phyloP scores from a whole-genome alignment of 2,797 vertebrate genomes.

The Poeciliopsis gracilis region DNA sequence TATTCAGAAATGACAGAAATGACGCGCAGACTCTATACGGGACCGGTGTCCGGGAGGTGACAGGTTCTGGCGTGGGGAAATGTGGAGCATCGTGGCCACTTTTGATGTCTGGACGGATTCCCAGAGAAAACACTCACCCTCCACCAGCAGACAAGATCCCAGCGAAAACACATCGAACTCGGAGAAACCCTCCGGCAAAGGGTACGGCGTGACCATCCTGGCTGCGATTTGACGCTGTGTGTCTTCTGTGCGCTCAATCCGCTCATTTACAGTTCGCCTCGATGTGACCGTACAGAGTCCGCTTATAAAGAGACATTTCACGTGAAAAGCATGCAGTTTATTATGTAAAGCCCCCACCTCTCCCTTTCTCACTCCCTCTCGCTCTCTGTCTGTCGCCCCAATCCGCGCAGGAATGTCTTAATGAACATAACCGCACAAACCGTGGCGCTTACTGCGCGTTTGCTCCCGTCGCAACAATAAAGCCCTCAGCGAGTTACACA shows the following conservation, averaged over 20 bases:
- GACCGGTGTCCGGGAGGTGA: conserved; percentile 15
- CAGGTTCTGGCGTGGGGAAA: conserved; percentile 37
- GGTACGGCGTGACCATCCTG: conserved; percentile 86
- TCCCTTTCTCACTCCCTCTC: conserved; percentile 18
- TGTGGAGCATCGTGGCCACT: conserved; percentile 1
- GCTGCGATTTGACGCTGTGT: conserved; percentile 44
- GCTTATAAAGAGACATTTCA: conserved; percentile 88
- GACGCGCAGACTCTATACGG: background rate
- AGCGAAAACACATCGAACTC: conserved; percentile 93
- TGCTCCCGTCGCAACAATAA: conserved; percentile 61
- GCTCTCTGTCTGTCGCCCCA: conserved; percentile 66
- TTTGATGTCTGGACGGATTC: conserved; percentile 37
- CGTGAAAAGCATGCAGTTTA: conserved; percentile 82
- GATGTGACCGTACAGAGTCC: conserved; percentile 43
- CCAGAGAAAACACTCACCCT: conserved; percentile 86
- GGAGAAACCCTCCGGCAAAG: conserved; percentile 89
- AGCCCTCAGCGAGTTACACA: conserved; percentile 80
- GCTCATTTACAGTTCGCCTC: conserved; percentile 57
- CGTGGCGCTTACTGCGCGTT: conserved; percentile 74
- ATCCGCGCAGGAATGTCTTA: conserved; percentile 91
- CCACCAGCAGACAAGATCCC: conserved; percentile 89
- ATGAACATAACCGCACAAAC: conserved; percentile 80
- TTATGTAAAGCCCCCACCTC: conserved; percentile 81
- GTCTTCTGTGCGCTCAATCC: conserved; percentile 41
- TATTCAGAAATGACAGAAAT: background rate